Evolutionary conservation across 1,140 invertebrate genomes (phyloP).

Genomic region (Sarcophaga peregrina): DNA sequence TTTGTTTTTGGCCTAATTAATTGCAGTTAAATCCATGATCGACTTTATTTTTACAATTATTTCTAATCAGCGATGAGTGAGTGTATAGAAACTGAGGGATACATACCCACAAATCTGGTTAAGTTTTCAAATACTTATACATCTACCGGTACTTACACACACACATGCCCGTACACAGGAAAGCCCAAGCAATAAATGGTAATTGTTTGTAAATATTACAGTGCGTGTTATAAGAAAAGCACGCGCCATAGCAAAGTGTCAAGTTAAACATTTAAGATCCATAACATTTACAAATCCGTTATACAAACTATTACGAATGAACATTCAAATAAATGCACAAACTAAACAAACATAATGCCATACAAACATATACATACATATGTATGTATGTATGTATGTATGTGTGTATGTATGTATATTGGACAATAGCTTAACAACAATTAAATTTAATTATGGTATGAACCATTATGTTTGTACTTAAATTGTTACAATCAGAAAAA

Average conservation of each 20-base stretch:
- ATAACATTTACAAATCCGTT: conserved; percentile 3
- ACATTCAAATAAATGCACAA: not conserved
- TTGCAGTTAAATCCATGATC: no score
- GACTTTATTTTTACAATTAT: no score
- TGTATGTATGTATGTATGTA: no score
- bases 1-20: no score
- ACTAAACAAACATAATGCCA: no score
- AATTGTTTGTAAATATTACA: not conserved
- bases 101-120: not conserved
- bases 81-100: not conserved
- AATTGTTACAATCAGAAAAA: not conserved
- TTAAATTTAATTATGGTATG: not conserved
- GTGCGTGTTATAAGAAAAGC: not conserved
- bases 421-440: not conserved
- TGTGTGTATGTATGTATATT: no score
- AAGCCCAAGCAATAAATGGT: no score
- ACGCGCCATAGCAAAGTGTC: conserved; percentile 8
- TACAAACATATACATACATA: no score
- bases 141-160: not conserved
- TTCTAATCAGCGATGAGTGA: no score
- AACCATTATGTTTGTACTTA: not conserved
- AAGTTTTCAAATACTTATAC: not conserved
- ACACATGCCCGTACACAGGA: not conserved
- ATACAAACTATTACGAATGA: not conserved
- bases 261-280: conserved; percentile 15